Base-by-base conservation (phyloP, 2,888 invertebrate genomes). In the Orthosia incerta region DNA sequence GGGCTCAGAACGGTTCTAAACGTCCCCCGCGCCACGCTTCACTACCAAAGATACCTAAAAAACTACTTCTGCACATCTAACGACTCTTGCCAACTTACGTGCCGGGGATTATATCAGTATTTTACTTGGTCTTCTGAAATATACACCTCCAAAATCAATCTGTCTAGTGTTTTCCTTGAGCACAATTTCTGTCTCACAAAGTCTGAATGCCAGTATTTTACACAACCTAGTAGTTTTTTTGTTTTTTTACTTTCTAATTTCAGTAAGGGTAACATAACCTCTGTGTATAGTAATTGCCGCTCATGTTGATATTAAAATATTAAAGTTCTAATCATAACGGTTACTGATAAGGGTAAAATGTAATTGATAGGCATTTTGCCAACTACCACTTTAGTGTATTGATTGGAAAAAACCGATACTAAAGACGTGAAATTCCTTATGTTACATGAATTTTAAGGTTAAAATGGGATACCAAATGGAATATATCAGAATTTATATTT, bases 341-440 rank as follows among this genome's bases (percentile, higher is more conserved):
- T 16, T 23, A 48, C 59, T 80, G 76, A 76, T 76, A 80, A 80
- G 80, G 20, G 16, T 18, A 26, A 65, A 65, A 45, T 61, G 5
- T 50, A 31, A 11, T 39, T 61, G 64, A 74, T 77, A 80, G 80
- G 80, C 80, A 80, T 18, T 48, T 4, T 74, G 80, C 76, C 56
- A 77, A 80, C 18, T 0, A 2, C 39, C 23, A 57, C n/a, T n/a
- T n/a, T n/a, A n/a, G n/a, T 23, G 26, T 18, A 62, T 53, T 61
- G 13, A 56, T 57, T 26, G 9, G 15, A 26, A 53, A 71, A 5
- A 39, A 18, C 3, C 3, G 45, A 9, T 2, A 20, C 9, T 55
- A 13, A 7, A 46, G 7, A 45, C 18, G 5, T 13, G 15, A 48
- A 50, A 45, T 26, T 61, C 45, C 45, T 12, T 61, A 45, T 4